Evolutionary conservation across 1,140 invertebrate genomes (phyloP).

Genomic region (Hycleus phaleratus): DNA sequence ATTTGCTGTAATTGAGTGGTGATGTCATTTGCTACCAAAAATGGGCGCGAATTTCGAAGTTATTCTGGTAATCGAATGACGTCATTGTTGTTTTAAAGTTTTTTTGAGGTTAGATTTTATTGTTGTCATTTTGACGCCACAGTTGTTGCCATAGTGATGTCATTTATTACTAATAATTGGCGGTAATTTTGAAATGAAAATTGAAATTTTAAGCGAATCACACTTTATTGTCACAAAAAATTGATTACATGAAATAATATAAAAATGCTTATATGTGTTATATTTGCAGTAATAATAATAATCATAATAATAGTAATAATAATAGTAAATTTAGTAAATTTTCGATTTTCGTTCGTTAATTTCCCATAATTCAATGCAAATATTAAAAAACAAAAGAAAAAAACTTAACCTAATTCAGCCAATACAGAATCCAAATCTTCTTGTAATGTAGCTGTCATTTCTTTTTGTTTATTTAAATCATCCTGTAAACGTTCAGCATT

Average conservation of each 20-base stretch:
- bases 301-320: not conserved
- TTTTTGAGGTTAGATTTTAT: too few relatives aligned
- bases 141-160: too few relatives aligned
- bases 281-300: not conserved
- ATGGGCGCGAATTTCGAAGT: too few relatives aligned
- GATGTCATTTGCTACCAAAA: too few relatives aligned
- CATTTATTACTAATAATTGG: too few relatives aligned
- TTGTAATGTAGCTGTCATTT: slow-evolving; percentile 64
- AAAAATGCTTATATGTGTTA: not conserved
- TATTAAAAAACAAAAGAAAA: not conserved
- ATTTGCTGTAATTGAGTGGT: too few relatives aligned
- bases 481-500: slow-evolving; percentile 80
- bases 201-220: slow-evolving; percentile 5
- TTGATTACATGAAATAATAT: slow-evolving; percentile 11
- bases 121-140: too few relatives aligned
- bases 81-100: too few relatives aligned
- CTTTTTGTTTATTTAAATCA: slow-evolving; percentile 71
- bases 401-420: slow-evolving; percentile 55
- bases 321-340: not conserved
- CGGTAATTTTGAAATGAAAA: not conserved
- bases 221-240: slow-evolving; percentile 13
- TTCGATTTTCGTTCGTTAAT: not conserved
- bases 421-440: slow-evolving; percentile 76
- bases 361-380: not conserved
- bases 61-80: too few relatives aligned